phyloP scores from a whole-genome alignment of 1,140 invertebrate species.

The Drosophila leontia region DNA sequence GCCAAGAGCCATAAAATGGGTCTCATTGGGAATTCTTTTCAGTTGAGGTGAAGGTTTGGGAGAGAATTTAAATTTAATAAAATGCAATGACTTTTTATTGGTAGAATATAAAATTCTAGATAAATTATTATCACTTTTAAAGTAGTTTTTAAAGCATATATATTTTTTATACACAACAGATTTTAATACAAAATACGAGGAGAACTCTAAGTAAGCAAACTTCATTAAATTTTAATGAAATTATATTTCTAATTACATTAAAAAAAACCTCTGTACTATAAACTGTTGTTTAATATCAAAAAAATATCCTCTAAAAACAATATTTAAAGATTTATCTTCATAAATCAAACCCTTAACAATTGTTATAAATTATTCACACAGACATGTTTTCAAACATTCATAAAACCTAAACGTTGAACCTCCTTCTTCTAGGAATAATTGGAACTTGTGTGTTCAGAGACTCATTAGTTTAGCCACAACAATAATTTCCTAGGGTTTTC shows the following conservation, averaged over 20 bases:
- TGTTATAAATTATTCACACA: neutral
- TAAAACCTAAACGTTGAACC: neutral
- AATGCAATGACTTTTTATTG: neutral
- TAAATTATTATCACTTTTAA: constrained; percentile 6
- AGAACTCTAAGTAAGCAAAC: too few species aligned
- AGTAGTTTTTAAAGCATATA: neutral
- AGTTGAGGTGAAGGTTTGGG: constrained; percentile 21
- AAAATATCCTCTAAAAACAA: neutral
- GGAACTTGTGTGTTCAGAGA: neutral
- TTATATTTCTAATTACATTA: too few species aligned
- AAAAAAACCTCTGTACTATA: too few species aligned
- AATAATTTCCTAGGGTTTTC: constrained; percentile 27
- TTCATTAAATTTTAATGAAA: too few species aligned
- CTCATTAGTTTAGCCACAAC: constrained; percentile 41
- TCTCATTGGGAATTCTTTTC: constrained; percentile 13
- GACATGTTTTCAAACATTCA: constrained; percentile 12
- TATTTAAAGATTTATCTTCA: neutral
- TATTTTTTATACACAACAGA: too few species aligned
- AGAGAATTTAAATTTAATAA: neutral
- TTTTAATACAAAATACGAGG: too few species aligned
- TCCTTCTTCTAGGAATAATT: constrained; percentile 4
- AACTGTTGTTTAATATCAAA: neutral
- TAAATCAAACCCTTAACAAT: constrained; percentile 19
- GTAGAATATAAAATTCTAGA: constrained; percentile 5
- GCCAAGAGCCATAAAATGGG: constrained; percentile 18